Percentiles rank a stretch among this genome's conserved stretches.
These are phyloP conservation scores for Eugnorisma glareosa DNA, from an alignment of 2,888 invertebrate genomes.

Conservation along the genomic window DNA sequence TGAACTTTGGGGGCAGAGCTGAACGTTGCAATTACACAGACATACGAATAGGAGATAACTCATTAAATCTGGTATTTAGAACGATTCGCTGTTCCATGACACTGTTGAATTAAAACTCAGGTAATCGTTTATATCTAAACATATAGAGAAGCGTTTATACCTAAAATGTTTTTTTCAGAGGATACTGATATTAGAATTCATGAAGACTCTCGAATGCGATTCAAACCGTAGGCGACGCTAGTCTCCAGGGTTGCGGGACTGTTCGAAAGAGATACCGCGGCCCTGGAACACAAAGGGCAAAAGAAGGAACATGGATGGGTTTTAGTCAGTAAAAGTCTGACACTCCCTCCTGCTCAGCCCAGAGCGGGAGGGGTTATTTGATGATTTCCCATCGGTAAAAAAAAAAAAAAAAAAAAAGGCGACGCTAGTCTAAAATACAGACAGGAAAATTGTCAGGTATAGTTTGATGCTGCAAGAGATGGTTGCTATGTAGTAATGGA, in stretches of 20 bases:
- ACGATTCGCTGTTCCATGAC: not conserved
- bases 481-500: not conserved
- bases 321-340: no score
- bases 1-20: not conserved
- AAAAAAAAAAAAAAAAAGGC: no score
- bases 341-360: no score
- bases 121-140: not conserved
- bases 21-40: not conserved
- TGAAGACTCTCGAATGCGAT: not conserved
- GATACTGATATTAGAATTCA: not conserved
- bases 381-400: no score
- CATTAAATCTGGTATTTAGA: not conserved
- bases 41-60: not conserved
- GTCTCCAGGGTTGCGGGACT: no score
- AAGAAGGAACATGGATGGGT: no score
- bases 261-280: no score
- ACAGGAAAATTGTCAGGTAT: not conserved
- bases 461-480: not conserved
- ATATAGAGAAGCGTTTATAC: not conserved
- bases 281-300: no score
- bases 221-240: not conserved
- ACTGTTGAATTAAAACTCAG: not conserved
- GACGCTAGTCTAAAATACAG: not conserved
- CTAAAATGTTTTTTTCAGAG: not conserved
- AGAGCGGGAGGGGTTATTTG: no score